Evolutionary conservation across 2,797 vertebrate species (phyloP).

Genomic region (Lacerta viridis): DNA sequence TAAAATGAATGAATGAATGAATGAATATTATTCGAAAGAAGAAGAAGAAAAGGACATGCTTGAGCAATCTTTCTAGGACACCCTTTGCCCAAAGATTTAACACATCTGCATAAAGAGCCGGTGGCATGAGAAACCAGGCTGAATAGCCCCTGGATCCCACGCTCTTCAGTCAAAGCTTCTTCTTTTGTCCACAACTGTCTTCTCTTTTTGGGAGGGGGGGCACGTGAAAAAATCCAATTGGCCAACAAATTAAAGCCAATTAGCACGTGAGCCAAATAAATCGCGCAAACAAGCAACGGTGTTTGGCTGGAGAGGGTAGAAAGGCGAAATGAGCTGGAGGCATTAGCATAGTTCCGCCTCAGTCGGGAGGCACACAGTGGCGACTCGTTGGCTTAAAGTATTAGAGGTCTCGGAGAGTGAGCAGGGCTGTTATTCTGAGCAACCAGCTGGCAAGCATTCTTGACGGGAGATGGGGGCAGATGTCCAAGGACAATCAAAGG

Average conservation of each 20-base stretch:
- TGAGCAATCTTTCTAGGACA: conserved; percentile 67
- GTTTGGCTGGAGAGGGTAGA: conserved; percentile 77
- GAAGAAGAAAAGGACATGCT: conserved; percentile 66
- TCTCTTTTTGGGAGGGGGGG: conserved; percentile 65
- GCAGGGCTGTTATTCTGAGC: conserved; percentile 92
- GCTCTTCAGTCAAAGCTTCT: conserved; percentile 76
- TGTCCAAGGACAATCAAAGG: conserved; percentile 99
- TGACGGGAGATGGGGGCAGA: conserved; percentile 96
- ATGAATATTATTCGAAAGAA: not conserved
- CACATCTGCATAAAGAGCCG: conserved; percentile 74
- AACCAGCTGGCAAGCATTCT: conserved; percentile 98
- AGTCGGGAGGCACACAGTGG: conserved; percentile 73
- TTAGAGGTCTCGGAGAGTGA: conserved; percentile 88
- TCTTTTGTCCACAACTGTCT: conserved; percentile 77
- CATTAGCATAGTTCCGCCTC: conserved; percentile 82
- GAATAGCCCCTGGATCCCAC: conserved; percentile 77
- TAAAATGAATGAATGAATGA: too few relatives aligned
- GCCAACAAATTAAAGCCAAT: conserved; percentile 99
- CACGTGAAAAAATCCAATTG: conserved; percentile 91
- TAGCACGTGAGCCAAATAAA: conserved; percentile 91
- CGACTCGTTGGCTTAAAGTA: conserved; percentile 96
- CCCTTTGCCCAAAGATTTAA: conserved; percentile 60
- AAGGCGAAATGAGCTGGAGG: conserved; percentile 84
- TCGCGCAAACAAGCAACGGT: conserved; percentile 64
- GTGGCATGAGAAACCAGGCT: conserved; percentile 71